Evolutionary conservation across 1,140 invertebrate genomes (phyloP), one percentile per base, ranked within the genome.

Genomic region (Cotesia typhae): DNA sequence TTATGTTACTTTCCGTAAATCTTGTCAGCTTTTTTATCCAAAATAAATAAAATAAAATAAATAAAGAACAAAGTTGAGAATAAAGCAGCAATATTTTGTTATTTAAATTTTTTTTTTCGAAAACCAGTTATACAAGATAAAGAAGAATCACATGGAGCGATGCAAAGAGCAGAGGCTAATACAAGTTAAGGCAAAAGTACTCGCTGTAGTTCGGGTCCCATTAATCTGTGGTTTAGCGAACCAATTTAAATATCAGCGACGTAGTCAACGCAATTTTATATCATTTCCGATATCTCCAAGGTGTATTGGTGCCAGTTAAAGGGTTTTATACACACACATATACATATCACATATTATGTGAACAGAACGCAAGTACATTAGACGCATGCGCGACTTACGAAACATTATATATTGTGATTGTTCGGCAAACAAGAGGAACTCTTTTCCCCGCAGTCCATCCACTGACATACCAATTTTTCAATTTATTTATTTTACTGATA

Each of bases 201-300:
- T 67, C 66, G 55, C 38, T 67, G 53, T 73, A 59, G 47, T 41
- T 65, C 35, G 35, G n/a, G 52, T 55, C 64, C 82, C 84, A 86
- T 87, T 85, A 86, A 86, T 85, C 83, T 83, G 85, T 85, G 83
- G 82, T 86, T 87, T 87, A 86, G 83, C 84, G 83, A 83, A 87
- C 84, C 85, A 87, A 87, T 86, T 86, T 87, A 86, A 86, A 85
- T 86, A 87, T 87, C 84, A 85, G 83, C 83, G 80, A 82, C 84
- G 82, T 79, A 82, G 81, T 86, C 79, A 79, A 86, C 84, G 84
- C 86, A 86, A 87, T 87, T 86, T 87, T 86, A 85, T 86, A 86
- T 86, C 82, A 86, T 86, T 86, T 86, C 84, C 85, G 84, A 87
- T 86, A 85, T 82, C 81, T 80, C 79, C 78, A 76, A 78, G 75